These are phyloP conservation scores for Silurus aristotelis DNA, from an alignment of 2,797 vertebrate species.

Conservation along the genomic window DNA sequence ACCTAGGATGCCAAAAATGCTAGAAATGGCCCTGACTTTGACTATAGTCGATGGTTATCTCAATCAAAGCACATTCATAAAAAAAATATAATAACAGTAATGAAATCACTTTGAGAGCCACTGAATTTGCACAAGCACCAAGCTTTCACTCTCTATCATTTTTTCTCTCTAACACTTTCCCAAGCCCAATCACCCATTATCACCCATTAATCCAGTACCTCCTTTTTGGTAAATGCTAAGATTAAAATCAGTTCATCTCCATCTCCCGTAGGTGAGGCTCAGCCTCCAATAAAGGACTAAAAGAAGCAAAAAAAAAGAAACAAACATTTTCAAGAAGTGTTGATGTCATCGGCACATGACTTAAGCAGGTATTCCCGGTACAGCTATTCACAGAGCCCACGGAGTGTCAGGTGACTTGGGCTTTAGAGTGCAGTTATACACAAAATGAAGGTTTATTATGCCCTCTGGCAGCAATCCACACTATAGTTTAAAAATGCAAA, in stretches of 20 bases:
- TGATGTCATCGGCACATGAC: conserved; percentile 21
- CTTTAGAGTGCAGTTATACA: not conserved
- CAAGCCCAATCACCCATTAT: not conserved
- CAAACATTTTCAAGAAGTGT: conserved; percentile 29
- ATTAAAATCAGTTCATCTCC: conserved; percentile 40
- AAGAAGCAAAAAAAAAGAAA: not conserved
- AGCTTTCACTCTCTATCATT: conserved; percentile 10
- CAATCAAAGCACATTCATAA: not conserved
- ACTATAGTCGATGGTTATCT: not conserved
- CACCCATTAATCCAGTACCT: conserved; percentile 26
- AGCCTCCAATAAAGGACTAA: not conserved
- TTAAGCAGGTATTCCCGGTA: conserved; percentile 18
- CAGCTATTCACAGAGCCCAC: not conserved
- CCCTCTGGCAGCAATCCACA: not conserved
- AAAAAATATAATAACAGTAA: not conserved
- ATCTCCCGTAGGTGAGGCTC: not conserved
- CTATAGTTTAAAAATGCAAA: not conserved
- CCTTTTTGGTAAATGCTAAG: conserved; percentile 23
- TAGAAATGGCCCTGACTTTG: not conserved
- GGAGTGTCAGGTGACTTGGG: not conserved
- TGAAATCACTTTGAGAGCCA: not conserved
- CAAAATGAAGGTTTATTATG: conserved; percentile 24
- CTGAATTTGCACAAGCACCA: not conserved
- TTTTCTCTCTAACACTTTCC: conserved; percentile 21
- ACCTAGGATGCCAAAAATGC: no score